Conservation (phyloP, 1,140 invertebrate species). For the Drosophila serrata region DNA sequence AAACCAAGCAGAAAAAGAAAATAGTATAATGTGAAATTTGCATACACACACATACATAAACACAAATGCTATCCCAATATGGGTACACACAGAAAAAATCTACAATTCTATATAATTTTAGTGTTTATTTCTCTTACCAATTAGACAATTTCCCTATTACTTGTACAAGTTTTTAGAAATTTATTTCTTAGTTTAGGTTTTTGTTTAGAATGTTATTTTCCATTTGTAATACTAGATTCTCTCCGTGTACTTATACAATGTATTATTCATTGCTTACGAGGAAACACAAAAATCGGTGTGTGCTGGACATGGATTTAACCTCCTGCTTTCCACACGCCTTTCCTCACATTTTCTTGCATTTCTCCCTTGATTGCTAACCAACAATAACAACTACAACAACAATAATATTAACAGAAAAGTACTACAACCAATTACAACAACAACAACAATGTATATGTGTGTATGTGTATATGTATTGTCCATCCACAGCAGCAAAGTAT, state of each 20-base stretch:
- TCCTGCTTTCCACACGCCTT: not conserved
- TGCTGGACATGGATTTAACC: constrained; percentile 29
- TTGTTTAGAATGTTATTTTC: not conserved
- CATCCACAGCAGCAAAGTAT: constrained; percentile 46
- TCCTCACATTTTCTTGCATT: constrained; percentile 37
- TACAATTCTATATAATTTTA: not conserved
- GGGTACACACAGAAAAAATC: constrained; percentile 18
- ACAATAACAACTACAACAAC: constrained; percentile 34
- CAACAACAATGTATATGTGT: constrained; percentile 22
- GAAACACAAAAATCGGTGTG: constrained; percentile 31
- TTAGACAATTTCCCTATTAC: not conserved
- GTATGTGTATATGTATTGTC: constrained; percentile 45
- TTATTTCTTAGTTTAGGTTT: not conserved
- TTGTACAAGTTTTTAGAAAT: not conserved
- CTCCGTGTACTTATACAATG: constrained; percentile 29
- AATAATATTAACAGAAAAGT: constrained; percentile 30
- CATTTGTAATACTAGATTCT: too few species aligned
- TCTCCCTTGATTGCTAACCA: constrained; percentile 21
- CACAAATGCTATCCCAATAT: constrained; percentile 17
- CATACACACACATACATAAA: constrained; percentile 24
- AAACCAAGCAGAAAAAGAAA: constrained; percentile 27
- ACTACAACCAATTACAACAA: too few species aligned
- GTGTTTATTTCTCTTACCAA: not conserved
- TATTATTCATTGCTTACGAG: constrained; percentile 44
- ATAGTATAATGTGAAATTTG: constrained; percentile 49